Conservation (phyloP, 2,113 vertebrate genomes). For the Hirundichthys speculiger region DNA sequence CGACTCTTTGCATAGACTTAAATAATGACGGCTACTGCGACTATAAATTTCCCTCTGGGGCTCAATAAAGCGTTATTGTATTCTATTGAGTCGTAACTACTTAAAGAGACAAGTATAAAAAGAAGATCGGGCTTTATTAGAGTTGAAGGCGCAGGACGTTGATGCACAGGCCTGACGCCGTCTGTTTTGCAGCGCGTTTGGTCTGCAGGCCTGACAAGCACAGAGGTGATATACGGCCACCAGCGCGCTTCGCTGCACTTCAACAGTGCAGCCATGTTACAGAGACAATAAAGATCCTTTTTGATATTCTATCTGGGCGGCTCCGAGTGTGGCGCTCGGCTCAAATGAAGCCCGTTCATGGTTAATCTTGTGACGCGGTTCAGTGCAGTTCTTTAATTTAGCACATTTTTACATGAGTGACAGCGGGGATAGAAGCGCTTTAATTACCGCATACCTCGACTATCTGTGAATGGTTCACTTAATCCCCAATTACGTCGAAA, state of each 20-base stretch:
- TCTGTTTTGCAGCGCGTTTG: constrained; percentile 38
- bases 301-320: constrained; percentile 74
- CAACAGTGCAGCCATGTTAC: constrained; percentile 58
- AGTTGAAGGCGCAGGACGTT: constrained; percentile 50
- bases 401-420: constrained; percentile 41
- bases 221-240: constrained; percentile 73
- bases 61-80: no score
- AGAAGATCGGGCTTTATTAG: constrained; percentile 27
- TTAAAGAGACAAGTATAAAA: constrained; percentile 8
- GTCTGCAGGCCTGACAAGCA: constrained; percentile 70
- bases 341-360: constrained; percentile 45
- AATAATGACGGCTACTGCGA: no score
- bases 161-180: constrained; percentile 58
- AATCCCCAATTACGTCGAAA: constrained; percentile 27
- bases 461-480: constrained; percentile 23
- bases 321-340: constrained; percentile 37
- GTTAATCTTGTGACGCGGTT: constrained; percentile 54
- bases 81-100: no score
- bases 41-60: no score
- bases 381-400: constrained; percentile 58
- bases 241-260: constrained; percentile 70
- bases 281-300: constrained; percentile 69
- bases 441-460: constrained; percentile 40
- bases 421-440: constrained; percentile 35
- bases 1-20: no score